Evolutionary conservation across 2,888 invertebrate genomes (phyloP), one percentile per base, ranked within the genome.

Genomic region (Zootermopsis nevadensis): DNA sequence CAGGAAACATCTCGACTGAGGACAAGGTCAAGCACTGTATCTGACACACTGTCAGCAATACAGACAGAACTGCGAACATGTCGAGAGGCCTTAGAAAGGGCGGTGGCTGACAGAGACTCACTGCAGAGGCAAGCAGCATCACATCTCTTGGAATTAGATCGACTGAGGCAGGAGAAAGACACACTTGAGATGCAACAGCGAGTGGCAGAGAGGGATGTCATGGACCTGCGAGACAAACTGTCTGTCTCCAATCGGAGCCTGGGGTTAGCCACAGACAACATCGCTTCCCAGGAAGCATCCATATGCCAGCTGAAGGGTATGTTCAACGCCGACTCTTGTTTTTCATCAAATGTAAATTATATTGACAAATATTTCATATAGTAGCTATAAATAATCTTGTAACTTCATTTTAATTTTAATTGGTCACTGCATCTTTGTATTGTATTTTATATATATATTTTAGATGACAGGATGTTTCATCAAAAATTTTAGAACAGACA

Each of bases 131-230:
- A 96, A 88, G 91, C 94, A 55, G 93, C 94, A 15, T 90, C 93
- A 10, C 95, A 95, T 86, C 90, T 94, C 69, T 89, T 95, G 74
- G 96, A 96, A 86, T 89, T 94, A 35, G 94, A 95, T 85, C 92
- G 95, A 82, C 90, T 94, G 48, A 92, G 94, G 85, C 95, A 95
- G 87, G 96, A 96, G 86, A 94, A 95, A 86, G 96, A 96, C 86
- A 91, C 94, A 24, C 90, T 95, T 72, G 91, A 94, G 85, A 94
- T 95, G 87, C 94, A 94, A 86, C 93, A 94, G 87, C 92, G 95
- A 84, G 93, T 95, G 0, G 89, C 93, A 0, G 96, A 96, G 87
- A 91, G 95, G 81, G 96, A 96, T 87, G 88, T 95, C 84, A 93
- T 92, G 83, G 94, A 95, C 81, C 88, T 89, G 84, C 91, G 93